Percentiles rank a stretch among this genome's conserved stretches.
These are phyloP conservation scores for Acanthurus leucopareius DNA, from an alignment of 2,797 vertebrate genomes.

Conservation along the genomic window DNA sequence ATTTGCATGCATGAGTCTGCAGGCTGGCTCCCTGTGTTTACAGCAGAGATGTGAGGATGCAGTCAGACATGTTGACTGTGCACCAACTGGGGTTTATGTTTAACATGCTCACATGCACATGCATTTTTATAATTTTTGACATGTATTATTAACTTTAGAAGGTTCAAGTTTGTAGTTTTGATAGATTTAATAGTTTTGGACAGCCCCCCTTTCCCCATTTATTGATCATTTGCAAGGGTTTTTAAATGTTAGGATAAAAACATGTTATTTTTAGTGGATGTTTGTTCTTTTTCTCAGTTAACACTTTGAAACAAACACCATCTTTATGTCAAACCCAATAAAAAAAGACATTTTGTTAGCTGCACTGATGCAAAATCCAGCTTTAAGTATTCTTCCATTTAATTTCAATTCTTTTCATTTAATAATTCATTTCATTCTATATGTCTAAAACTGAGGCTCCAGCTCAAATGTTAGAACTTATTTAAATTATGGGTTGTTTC, in stretches of 20 bases:
- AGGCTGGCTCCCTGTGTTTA: constrained; percentile 11
- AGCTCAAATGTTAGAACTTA: too few species aligned
- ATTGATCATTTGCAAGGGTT: neutral
- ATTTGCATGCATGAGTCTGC: constrained; percentile 55
- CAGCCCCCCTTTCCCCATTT: neutral
- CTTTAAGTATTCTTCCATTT: too few species aligned
- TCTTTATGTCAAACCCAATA: neutral
- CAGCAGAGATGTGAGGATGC: constrained; percentile 5
- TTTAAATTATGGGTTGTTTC: too few species aligned
- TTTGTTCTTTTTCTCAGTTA: too few species aligned
- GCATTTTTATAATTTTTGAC: neutral
- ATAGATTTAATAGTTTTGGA: neutral
- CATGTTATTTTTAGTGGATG: too few species aligned
- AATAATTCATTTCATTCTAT: too few species aligned
- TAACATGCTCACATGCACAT: neutral
- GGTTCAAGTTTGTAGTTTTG: neutral
- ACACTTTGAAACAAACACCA: neutral
- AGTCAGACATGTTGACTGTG: constrained; percentile 19
- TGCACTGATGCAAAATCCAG: neutral
- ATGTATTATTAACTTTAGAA: neutral
- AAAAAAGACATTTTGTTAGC: neutral
- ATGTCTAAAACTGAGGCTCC: too few species aligned
- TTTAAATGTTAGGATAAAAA: neutral
- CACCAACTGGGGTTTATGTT: constrained; percentile 17
- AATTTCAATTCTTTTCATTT: too few species aligned